phyloP scores from a whole-genome alignment of 2,888 invertebrate species.

The Unio pictorum region DNA sequence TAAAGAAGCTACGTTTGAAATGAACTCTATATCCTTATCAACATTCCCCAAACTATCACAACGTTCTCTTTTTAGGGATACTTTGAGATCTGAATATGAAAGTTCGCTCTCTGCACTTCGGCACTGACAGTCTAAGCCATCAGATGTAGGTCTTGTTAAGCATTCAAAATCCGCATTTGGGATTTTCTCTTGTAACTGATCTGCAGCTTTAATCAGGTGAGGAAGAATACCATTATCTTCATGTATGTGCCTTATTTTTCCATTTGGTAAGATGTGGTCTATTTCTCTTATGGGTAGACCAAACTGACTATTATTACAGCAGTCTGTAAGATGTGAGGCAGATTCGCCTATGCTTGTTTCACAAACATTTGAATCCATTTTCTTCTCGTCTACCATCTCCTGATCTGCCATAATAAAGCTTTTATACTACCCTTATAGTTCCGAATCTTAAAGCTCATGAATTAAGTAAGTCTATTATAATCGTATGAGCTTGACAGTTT shows the following conservation, averaged over 20 bases:
- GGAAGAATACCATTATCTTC: slow-evolving; percentile 48
- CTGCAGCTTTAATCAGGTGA: slow-evolving; percentile 16
- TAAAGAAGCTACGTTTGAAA: slow-evolving; percentile 11
- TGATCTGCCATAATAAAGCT: too few relatives aligned
- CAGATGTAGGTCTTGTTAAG: too few relatives aligned
- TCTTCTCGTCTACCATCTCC: not conserved
- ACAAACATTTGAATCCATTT: slow-evolving; percentile 1
- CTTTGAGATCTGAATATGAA: too few relatives aligned
- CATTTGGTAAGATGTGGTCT: slow-evolving; percentile 30
- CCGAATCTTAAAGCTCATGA: not conserved
- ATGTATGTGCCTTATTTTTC: slow-evolving; percentile 37
- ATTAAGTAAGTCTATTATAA: not conserved
- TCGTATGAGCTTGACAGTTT: too few relatives aligned
- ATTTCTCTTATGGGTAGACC: not conserved
- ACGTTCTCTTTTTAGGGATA: too few relatives aligned
- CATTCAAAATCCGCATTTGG: too few relatives aligned
- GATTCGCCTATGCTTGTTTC: not conserved
- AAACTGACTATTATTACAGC: slow-evolving; percentile 1
- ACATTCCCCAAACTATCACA: not conserved
- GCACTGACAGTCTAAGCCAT: too few relatives aligned
- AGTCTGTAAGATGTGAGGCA: not conserved
- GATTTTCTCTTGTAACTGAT: not conserved
- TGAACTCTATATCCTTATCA: slow-evolving; percentile 8
- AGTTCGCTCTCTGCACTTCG: too few relatives aligned
- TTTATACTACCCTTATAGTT: not conserved